Base-by-base conservation (phyloP, 1,140 invertebrate species). In the Zaprionus lachaisei region DNA sequence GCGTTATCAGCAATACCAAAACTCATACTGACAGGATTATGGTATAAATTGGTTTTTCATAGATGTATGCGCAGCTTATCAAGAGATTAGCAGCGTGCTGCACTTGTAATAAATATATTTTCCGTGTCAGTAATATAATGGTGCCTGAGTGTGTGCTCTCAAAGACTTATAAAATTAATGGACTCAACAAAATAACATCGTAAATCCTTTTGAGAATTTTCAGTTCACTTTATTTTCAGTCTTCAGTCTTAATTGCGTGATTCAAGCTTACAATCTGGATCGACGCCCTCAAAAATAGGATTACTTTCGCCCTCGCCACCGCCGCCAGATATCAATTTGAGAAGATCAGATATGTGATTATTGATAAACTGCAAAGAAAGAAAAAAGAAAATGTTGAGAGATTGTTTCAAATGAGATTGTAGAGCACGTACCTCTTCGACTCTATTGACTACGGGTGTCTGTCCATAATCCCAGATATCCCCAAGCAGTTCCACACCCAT, bases 221-320 rank as follows among this genome's bases (percentile, higher is more conserved):
- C 2, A 9, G n/a, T 20, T 49, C 54, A 31, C 7, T 41, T 31
- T 54, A 26, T 54, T 60, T 17, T 69, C 77, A 80, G 77, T 72
- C 73, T 83, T 80, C 80, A 80, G 77, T 74, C 77, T 87, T 78
- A 56, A 20, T 58, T 67, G 4, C 12, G 31, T 5, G n/a, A 38
- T 14, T 62, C 47, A 2, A 24, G 70, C n/a, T 89, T 89, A 51
- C 84, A 89, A 68, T 89, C 47, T 0, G 85, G 84, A 20, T 89
- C 85, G 1, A 85, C 85, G 1, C 86, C 85, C 0, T 90, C 86
- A 20, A 90, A 90, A n/a, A 91, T 82, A 7, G 86, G 86, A 9
- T 55, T 20, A 15, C 76, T 79, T 22, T 89, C 84, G 5, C 69
- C 72, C 1, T 60, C 83, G 11, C 60, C 72, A 11, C 80, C 85